A percentile compares a stretch with the other conserved stretches of the same genome.
These are phyloP conservation scores for Etia nguti DNA, from an alignment of 2,113 vertebrate genomes.

Conservation along the genomic window DNA sequence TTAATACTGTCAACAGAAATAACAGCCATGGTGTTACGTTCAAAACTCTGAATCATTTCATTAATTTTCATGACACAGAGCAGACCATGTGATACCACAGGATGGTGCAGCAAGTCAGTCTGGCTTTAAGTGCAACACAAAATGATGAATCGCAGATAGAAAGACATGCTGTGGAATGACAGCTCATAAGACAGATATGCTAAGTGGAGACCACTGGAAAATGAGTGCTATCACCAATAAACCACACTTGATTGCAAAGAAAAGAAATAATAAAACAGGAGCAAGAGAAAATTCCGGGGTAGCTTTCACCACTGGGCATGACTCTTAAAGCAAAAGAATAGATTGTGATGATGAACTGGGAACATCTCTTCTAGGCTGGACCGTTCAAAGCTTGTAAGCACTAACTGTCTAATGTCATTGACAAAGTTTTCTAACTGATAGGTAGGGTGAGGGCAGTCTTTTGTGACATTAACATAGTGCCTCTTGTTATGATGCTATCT, in stretches of 20 bases:
- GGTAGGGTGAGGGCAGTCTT: background rate
- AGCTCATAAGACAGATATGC: background rate
- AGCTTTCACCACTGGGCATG: background rate
- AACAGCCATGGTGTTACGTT: too few species aligned
- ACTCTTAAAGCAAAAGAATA: fast-evolving
- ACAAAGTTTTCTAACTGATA: background rate
- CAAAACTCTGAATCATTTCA: background rate
- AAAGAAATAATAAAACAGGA: background rate
- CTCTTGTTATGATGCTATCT: background rate
- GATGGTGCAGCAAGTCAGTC: background rate
- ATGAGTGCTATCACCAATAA: background rate
- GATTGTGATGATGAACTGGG: too few species aligned
- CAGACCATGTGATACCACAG: background rate
- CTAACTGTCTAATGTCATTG: fast-evolving
- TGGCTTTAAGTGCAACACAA: background rate
- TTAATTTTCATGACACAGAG: background rate
- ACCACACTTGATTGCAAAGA: background rate
- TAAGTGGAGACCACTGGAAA: background rate
- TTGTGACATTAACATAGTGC: background rate
- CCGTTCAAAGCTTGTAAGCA: background rate
- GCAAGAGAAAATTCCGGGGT: background rate
- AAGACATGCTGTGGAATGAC: fast-evolving
- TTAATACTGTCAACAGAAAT: too few species aligned
- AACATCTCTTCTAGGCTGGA: background rate
- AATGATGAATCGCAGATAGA: background rate